Base-by-base conservation (phyloP, 2,797 vertebrate genomes). In the Cheirogaleus major region DNA sequence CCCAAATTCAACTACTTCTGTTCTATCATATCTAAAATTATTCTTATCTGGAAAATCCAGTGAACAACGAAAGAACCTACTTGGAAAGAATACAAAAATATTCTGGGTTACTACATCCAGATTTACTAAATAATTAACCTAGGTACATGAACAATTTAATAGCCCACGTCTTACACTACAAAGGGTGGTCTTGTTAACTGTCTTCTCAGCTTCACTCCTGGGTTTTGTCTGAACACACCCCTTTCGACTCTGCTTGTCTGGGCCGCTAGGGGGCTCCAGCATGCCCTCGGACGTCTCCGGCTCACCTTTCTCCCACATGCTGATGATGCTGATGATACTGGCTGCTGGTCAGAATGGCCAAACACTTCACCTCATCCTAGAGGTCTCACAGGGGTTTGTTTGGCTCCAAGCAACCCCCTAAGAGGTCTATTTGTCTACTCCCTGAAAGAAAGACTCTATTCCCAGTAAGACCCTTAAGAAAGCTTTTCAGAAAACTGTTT, bases 401-500 rank as follows among this genome's bases (percentile, higher is more conserved):
- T 35, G n/a, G 52, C 41, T 82, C 80, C 67, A 65, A 5, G 52
- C 27, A 70, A 38, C 10, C 50, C 72, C 69, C 12, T 50, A 61
- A 73, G 13, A 86, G 6, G 18, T 61, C 30, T 73, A 14, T 52
- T 80, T 85, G n/a, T 57, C 75, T 91, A 15, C 79, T 75, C 32
- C 43, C 65, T 55, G 67, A 96, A 89, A 32, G 10, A 73, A 67
- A 32, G 32, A 45, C 5, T 75, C 7, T 52, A 91, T 59, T 45
- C 48, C 48, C 43, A 85, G 67, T 30, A 92, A 93, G 52, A 89
- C 48, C 4, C 27, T 41, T 59, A 75, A 91, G 57, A 61, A 50
- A 50, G 35, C 52, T 25, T 84, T 87, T 61, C 80, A 92, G 38
- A 93, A 95, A 93, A 80, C 78, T 72, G 2, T 75, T 69, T 65